These are phyloP conservation scores for Lophura nycthemera DNA, from an alignment of 2,113 vertebrate species.

Conservation along the genomic window DNA sequence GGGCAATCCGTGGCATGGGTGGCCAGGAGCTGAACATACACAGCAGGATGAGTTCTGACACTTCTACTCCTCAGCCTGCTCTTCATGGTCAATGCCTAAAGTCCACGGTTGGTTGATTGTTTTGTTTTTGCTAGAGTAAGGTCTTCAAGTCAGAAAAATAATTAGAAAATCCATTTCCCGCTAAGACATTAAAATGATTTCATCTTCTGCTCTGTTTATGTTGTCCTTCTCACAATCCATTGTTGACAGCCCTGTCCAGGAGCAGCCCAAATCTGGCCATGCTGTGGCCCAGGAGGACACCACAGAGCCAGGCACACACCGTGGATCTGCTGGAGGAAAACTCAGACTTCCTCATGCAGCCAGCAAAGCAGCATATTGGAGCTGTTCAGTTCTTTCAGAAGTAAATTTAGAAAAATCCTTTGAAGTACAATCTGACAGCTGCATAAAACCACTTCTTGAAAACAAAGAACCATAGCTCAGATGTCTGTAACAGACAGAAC, in stretches of 20 bases:
- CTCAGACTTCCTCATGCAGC: neutral
- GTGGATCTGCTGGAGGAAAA: neutral
- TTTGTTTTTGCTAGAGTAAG: neutral
- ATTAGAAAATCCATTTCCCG: neutral
- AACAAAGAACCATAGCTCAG: neutral
- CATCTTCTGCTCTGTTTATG: neutral
- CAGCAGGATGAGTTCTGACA: neutral
- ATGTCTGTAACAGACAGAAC: neutral
- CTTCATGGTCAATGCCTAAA: neutral
- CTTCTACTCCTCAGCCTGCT: neutral
- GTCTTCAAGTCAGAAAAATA: neutral
- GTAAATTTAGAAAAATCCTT: neutral
- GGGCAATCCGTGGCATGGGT: neutral
- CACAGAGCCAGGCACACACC: neutral
- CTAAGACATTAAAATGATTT: neutral
- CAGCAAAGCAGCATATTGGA: neutral
- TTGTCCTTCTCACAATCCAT: neutral
- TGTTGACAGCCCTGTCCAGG: neutral
- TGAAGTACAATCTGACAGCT: conserved; percentile 14
- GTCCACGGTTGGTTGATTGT: neutral
- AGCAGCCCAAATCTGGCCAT: neutral
- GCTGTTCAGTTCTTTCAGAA: neutral
- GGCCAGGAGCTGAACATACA: neutral
- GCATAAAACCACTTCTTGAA: neutral
- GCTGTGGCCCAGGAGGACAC: neutral